Percentiles rank a stretch among this genome's conserved stretches.
These are phyloP conservation scores for Lepus americanus DNA, from an alignment of 2,113 vertebrate genomes.

Conservation along the genomic window DNA sequence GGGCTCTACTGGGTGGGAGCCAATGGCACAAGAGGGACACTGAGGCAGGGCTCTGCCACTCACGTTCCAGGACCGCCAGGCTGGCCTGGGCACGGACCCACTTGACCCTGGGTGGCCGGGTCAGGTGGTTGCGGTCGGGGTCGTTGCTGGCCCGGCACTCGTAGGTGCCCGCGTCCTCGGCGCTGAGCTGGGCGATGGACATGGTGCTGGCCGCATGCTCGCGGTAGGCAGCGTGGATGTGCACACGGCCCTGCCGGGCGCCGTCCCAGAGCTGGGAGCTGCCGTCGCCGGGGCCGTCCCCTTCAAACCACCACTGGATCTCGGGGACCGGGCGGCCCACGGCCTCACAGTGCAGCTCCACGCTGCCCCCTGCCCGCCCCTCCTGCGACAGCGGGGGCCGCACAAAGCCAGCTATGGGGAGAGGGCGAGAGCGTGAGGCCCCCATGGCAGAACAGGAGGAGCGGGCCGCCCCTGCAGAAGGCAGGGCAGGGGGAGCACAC, in stretches of 20 bases:
- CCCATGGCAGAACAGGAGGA: too few species aligned
- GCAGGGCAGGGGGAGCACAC: not conserved
- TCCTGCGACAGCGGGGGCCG: slow-evolving; percentile 93
- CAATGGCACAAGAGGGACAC: slow-evolving; percentile 66
- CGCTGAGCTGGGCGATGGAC: slow-evolving; percentile 88
- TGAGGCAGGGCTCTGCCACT: slow-evolving; percentile 87
- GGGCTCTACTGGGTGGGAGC: slow-evolving; percentile 78
- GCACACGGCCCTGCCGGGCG: slow-evolving; percentile 90
- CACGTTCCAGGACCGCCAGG: slow-evolving; percentile 96
- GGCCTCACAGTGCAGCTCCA: slow-evolving; percentile 95
- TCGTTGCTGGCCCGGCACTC: slow-evolving; percentile 98
- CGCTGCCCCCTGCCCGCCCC: slow-evolving; percentile 88
- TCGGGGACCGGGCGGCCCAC: slow-evolving; percentile 93
- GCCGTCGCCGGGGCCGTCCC: slow-evolving; percentile 90
- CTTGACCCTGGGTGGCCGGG: slow-evolving; percentile 95
- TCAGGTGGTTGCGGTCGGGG: slow-evolving; percentile 96
- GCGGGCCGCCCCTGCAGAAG: not conserved
- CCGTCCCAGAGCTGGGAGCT: slow-evolving; percentile 94
- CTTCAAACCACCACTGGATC: slow-evolving; percentile 96
- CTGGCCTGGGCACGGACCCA: slow-evolving; percentile 98
- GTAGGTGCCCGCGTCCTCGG: slow-evolving; percentile 93
- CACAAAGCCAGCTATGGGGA: slow-evolving; percentile 89
- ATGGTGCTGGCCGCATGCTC: slow-evolving; percentile 92
- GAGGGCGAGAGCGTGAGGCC: not conserved
- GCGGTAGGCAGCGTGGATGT: slow-evolving; percentile 94